phyloP scores from a whole-genome alignment of 2,113 vertebrate species.

The Channa maculata region DNA sequence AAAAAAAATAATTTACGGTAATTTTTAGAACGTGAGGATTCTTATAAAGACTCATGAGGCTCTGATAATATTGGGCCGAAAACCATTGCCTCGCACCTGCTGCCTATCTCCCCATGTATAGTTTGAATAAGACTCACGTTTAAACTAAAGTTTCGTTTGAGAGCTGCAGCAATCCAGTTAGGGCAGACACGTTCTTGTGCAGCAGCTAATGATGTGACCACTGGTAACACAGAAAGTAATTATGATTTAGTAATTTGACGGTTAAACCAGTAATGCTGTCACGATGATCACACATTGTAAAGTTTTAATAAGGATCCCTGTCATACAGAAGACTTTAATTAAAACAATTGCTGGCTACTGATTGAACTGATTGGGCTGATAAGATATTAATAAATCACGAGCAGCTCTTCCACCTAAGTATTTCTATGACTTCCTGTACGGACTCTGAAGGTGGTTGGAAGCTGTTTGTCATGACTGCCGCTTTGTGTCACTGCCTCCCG shows the following conservation, averaged over 20 bases:
- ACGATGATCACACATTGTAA: neutral
- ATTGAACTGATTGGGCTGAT: neutral
- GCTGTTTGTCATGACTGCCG: neutral
- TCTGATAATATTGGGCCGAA: too few species aligned
- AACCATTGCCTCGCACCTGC: too few species aligned
- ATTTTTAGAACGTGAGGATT: too few species aligned
- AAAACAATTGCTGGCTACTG: neutral
- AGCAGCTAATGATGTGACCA: too few species aligned
- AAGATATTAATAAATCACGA: neutral
- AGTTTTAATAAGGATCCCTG: neutral
- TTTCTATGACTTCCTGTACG: neutral
- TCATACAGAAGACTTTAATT: neutral
- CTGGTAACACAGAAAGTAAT: too few species aligned
- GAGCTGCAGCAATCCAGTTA: too few species aligned
- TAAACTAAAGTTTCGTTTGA: too few species aligned
- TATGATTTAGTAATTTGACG: neutral
- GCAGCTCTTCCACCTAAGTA: neutral
- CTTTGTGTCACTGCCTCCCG: neutral
- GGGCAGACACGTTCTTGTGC: too few species aligned
- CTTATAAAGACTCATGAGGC: too few species aligned
- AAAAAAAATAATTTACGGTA: too few species aligned
- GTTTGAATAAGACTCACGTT: too few species aligned
- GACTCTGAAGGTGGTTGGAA: neutral
- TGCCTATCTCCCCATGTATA: too few species aligned
- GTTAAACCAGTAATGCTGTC: neutral